A percentile compares a stretch with the other conserved stretches of the same genome.
These are phyloP conservation scores for Carterocephalus palaemon DNA, from an alignment of 2,888 invertebrate genomes.

Conservation along the genomic window DNA sequence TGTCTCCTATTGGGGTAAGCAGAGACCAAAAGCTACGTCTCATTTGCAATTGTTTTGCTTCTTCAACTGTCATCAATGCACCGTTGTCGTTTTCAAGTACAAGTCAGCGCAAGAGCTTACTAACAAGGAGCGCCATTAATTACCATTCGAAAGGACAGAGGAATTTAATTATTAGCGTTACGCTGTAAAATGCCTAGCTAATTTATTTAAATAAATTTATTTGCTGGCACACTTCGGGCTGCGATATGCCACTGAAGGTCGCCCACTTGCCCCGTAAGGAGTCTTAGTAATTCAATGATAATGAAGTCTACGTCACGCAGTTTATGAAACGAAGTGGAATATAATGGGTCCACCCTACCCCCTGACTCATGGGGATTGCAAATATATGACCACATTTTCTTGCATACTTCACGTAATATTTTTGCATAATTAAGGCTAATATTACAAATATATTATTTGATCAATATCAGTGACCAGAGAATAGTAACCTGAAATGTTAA, in stretches of 20 bases:
- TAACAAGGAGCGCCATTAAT: not conserved
- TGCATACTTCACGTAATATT: not conserved
- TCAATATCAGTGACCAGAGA: no score
- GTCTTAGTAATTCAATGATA: conserved; percentile 54
- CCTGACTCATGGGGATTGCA: conserved; percentile 12
- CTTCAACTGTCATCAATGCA: no score
- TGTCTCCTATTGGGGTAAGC: no score
- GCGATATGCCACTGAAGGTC: conserved; percentile 44
- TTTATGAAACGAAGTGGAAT: conserved; percentile 6
- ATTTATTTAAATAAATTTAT: conserved; percentile 9
- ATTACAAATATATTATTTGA: no score
- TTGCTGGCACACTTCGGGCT: conserved; percentile 13
- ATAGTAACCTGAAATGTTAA: no score
- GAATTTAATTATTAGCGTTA: no score
- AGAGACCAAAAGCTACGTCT: no score
- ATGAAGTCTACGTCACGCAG: conserved; percentile 32
- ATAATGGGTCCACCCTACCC: conserved; percentile 14
- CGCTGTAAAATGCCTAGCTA: no score
- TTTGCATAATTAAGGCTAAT: not conserved
- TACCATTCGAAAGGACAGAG: no score
- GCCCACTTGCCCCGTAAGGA: conserved; percentile 51
- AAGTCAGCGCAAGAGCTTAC: no score
- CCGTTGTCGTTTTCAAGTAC: no score
- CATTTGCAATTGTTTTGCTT: no score
- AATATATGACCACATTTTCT: not conserved